A percentile compares a stretch with the other conserved stretches of the same genome.
phyloP scores from a whole-genome alignment of 1,140 invertebrate species.

The Hirudo medicinalis region DNA sequence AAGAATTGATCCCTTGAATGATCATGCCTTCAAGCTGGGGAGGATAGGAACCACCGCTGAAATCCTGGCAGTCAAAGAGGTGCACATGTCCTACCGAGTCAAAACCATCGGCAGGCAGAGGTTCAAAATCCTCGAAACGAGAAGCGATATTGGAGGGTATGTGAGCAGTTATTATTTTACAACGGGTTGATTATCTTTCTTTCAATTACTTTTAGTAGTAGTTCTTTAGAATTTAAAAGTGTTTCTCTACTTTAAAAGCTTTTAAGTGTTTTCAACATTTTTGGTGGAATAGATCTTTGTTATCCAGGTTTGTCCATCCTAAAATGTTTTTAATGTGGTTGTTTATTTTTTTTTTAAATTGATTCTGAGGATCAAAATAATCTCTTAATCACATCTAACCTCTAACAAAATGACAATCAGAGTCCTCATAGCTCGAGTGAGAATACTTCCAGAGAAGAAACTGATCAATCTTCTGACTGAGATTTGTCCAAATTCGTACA shows the following conservation, averaged over 20 bases:
- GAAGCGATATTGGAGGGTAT: conserved; percentile 44
- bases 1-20: not conserved
- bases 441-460: conserved; percentile 3
- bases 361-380: too few relatives aligned
- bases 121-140: conserved; percentile 48
- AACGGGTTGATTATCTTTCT: not conserved
- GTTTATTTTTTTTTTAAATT: too few relatives aligned
- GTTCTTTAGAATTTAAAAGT: not conserved
- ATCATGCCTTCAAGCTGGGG: not conserved
- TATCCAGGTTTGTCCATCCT: too few relatives aligned
- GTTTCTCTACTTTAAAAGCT: not conserved
- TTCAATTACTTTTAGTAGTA: not conserved
- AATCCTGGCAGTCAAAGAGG: conserved; percentile 51
- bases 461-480: not conserved
- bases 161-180: conserved; percentile 18
- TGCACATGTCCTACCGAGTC: conserved; percentile 36
- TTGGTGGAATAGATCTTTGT: too few relatives aligned
- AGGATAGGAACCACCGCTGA: conserved; percentile 57
- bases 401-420: not conserved
- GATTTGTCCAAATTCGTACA: not conserved
- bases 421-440: not conserved
- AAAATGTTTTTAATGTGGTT: too few relatives aligned
- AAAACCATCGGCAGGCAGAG: conserved; percentile 55
- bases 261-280: not conserved
- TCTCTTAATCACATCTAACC: too few relatives aligned